Evolutionary conservation across 2,797 vertebrate genomes (phyloP).

Genomic region (Eospalax fontanierii): DNA sequence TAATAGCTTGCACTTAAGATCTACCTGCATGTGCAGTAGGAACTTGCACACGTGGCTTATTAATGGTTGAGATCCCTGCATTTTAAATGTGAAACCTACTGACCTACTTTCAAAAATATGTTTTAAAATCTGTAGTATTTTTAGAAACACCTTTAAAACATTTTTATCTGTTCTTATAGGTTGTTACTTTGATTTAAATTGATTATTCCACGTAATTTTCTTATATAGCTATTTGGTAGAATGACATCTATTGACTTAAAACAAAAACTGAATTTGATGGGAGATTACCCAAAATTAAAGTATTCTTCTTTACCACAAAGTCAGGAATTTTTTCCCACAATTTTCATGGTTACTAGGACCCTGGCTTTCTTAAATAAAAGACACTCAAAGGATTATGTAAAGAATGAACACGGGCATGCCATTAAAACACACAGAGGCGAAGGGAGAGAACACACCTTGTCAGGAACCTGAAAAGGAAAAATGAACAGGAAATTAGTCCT

Average conservation of each 20-base stretch:
- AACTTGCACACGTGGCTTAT: too few relatives aligned
- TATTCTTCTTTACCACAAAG: constrained; percentile 60
- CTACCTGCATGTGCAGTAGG: too few relatives aligned
- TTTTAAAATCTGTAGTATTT: constrained; percentile 62
- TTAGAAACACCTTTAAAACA: constrained; percentile 14
- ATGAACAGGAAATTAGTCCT: too few relatives aligned
- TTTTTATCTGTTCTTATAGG: constrained; percentile 46
- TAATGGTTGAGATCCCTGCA: too few relatives aligned
- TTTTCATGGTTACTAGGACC: constrained; percentile 62
- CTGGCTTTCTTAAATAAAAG: constrained; percentile 60
- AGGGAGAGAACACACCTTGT: too few relatives aligned
- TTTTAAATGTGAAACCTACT: constrained; percentile 59
- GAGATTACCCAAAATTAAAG: constrained; percentile 49
- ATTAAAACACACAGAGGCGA: too few relatives aligned
- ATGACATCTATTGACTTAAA: constrained; percentile 50
- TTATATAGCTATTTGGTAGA: constrained; percentile 6
- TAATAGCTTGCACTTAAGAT: too few relatives aligned
- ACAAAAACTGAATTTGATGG: constrained; percentile 65
- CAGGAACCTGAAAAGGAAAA: too few relatives aligned
- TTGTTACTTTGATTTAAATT: constrained; percentile 67
- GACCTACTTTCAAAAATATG: constrained; percentile 69
- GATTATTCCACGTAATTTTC: constrained; percentile 4
- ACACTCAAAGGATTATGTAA: too few relatives aligned
- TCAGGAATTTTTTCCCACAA: constrained; percentile 47
- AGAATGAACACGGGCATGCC: too few relatives aligned